Conservation (phyloP, 2,797 vertebrate species). For the Xerus rutilus region DNA sequence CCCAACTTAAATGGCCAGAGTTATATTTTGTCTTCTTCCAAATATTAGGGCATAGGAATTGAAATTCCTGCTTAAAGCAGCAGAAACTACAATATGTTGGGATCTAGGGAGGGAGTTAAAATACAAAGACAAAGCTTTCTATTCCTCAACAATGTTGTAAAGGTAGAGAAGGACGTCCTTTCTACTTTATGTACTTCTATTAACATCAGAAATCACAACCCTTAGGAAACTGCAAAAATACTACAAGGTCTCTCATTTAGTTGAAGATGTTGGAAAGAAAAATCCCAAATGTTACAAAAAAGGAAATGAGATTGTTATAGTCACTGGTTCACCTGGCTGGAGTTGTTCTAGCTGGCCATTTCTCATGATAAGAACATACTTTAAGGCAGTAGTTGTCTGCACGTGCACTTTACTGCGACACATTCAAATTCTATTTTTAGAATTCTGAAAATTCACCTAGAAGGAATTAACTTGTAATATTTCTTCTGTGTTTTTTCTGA, state of each 20-base stretch:
- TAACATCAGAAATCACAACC: background rate
- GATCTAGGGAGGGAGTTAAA: background rate
- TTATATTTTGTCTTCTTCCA: background rate
- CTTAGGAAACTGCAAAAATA: background rate
- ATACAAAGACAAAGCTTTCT: background rate
- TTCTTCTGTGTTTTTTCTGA: background rate
- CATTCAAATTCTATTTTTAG: background rate
- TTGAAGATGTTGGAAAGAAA: background rate
- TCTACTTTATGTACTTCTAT: too few relatives aligned
- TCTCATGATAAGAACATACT: background rate
- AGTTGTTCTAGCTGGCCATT: background rate
- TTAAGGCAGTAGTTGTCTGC: background rate
- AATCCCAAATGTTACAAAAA: too few relatives aligned
- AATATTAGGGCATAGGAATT: background rate
- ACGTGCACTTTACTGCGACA: background rate
- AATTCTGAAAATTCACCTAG: background rate
- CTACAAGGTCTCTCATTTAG: background rate
- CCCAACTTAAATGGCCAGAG: background rate
- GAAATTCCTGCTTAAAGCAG: background rate
- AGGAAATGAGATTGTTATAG: background rate
- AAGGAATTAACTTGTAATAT: background rate
- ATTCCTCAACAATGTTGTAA: background rate
- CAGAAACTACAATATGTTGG: background rate
- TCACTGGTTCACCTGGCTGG: background rate
- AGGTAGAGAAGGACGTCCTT: background rate